Evolutionary conservation across 1,140 invertebrate species (phyloP).

Genomic region (Mercenaria mercenaria): DNA sequence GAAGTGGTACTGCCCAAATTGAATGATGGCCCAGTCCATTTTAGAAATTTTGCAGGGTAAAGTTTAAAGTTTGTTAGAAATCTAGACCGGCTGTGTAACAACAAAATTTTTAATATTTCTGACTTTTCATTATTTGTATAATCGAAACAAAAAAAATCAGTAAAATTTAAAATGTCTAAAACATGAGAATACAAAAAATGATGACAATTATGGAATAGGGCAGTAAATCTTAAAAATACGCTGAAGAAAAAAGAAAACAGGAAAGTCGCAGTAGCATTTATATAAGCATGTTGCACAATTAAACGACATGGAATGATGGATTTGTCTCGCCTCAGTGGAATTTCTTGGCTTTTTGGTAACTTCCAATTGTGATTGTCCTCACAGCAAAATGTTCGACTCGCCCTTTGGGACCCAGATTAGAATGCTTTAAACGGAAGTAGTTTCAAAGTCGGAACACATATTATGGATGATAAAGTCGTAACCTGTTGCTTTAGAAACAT

Average conservation of each 20-base stretch:
- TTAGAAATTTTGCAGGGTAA: too few species aligned
- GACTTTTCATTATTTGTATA: too few species aligned
- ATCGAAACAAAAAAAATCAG: too few species aligned
- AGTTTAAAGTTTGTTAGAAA: too few species aligned
- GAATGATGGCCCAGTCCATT: too few species aligned
- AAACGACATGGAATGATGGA: constrained; percentile 17
- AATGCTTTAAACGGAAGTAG: neutral
- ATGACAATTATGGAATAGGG: neutral
- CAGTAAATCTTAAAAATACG: neutral
- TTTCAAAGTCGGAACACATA: neutral
- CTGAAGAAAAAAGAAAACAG: neutral
- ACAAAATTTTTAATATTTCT: too few species aligned
- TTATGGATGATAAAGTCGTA: neutral
- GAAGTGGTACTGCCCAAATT: too few species aligned
- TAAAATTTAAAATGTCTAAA: too few species aligned
- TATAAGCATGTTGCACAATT: neutral
- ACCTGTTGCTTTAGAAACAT: neutral
- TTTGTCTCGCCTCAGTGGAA: neutral
- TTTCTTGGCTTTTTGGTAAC: neutral
- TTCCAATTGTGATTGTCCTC: constrained; percentile 17
- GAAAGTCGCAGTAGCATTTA: neutral
- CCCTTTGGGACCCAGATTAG: neutral
- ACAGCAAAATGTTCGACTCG: neutral
- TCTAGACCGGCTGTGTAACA: too few species aligned
- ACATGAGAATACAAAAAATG: too few species aligned